Conservation (phyloP, 1,140 invertebrate genomes). For the Bombus breviceps region DNA sequence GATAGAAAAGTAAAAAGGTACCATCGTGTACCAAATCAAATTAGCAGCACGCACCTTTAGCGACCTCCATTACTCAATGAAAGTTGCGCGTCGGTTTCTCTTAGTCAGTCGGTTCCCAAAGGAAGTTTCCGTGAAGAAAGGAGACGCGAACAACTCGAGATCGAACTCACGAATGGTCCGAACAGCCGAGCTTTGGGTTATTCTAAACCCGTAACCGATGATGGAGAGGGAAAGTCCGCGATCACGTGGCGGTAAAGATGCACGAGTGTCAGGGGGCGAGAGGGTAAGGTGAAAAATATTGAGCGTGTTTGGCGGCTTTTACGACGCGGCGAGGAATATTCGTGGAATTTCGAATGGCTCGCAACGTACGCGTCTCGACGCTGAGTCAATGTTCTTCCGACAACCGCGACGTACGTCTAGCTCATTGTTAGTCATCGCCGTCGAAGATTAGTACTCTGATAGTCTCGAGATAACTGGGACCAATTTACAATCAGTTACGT, state of each 20-base stretch:
- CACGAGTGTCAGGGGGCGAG: background rate
- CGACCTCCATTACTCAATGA: slow-evolving; percentile 71
- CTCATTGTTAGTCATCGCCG: background rate
- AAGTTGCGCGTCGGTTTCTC: background rate
- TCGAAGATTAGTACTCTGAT: background rate
- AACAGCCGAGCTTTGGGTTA: slow-evolving; percentile 71
- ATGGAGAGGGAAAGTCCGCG: slow-evolving; percentile 51
- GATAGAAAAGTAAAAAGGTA: background rate
- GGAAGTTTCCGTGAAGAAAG: background rate
- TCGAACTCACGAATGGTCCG: slow-evolving; percentile 69
- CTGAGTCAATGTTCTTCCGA: slow-evolving; percentile 64
- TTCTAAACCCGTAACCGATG: slow-evolving; percentile 66
- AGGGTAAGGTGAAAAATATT: slow-evolving; percentile 31
- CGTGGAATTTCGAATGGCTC: slow-evolving; percentile 62
- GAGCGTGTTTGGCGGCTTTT: slow-evolving; percentile 29
- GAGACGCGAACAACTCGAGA: slow-evolving; percentile 43
- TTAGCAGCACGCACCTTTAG: slow-evolving; percentile 70
- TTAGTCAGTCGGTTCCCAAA: background rate
- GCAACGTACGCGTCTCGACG: slow-evolving; percentile 29
- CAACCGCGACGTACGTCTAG: background rate
- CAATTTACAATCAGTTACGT: background rate
- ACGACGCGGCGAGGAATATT: slow-evolving; percentile 59
- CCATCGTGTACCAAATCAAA: background rate
- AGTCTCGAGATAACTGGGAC: background rate
- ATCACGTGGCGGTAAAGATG: slow-evolving; percentile 53